Base-by-base conservation (phyloP, 2,888 invertebrate species). In the Pristionchus arcanus region DNA sequence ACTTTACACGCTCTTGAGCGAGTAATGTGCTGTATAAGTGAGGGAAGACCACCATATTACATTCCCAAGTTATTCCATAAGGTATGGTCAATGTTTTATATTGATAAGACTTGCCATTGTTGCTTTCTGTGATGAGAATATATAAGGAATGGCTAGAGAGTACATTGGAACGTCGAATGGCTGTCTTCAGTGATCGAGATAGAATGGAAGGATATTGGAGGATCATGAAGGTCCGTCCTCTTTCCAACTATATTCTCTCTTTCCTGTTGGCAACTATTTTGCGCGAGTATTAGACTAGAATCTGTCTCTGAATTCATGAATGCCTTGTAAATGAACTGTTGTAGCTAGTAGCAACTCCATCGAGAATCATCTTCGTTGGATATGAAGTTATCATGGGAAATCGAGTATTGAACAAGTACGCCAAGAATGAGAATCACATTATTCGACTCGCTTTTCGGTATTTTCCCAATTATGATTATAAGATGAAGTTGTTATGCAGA, bases 361-460 rank as follows among this genome's bases (percentile, higher is more conserved):
- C 94, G 16, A 91, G 95, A 19, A 90, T 91, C n/a, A 89, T 95
- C 42, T 93, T 93, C 89, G 91, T 93, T 42, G 92, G 94, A 5
- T 94, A 94, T 21, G 95, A 95, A 88, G 90, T 93, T 84, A 90
- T 95, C 88, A 95, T 95, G 95, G 93, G 93, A 15, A 95, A 95
- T 91, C 93, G 95, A 71, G 94, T 94, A 15, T 89, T 95, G 16
- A 90, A 95, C 28, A 77, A 92, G 37, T 93, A 93, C 87, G 92
- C 92, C 83, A 91, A 89, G 31, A 92, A 94, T 55, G 92, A 92
- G 19, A 92, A 91, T 0, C 81, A 91, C 28, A 92, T 93, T 34
- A 91, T 94, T n/a, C 86, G 86, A 66, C 13, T 86, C 34, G n/a
- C 59, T 16, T 87, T 87, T 28, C 42, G 66, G 87, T 66, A 31